These are phyloP conservation scores for Paratrypauchen microcephalus DNA, from an alignment of 2,797 vertebrate genomes.

Conservation along the genomic window DNA sequence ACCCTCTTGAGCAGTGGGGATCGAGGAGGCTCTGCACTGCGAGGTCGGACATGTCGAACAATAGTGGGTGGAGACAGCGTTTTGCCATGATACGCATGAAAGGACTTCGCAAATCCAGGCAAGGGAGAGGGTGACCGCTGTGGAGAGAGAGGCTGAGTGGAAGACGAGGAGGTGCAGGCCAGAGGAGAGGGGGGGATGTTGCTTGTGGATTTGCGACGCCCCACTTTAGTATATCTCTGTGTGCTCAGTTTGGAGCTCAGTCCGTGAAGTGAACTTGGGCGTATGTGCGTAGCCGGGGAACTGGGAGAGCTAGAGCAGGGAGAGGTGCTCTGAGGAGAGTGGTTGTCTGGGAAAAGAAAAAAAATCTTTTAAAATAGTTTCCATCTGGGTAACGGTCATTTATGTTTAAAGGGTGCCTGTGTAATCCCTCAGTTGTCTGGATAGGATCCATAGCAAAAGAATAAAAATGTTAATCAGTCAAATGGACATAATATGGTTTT, in stretches of 20 bases:
- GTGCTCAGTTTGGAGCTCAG: slow-evolving; percentile 88
- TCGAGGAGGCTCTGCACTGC: slow-evolving; percentile 78
- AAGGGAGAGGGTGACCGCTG: slow-evolving; percentile 88
- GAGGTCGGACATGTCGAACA: slow-evolving; percentile 82
- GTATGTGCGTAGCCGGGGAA: slow-evolving; percentile 88
- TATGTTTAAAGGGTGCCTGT: too few relatives aligned
- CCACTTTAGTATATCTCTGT: slow-evolving; percentile 86
- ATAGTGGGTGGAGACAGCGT: slow-evolving; percentile 88
- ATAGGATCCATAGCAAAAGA: too few relatives aligned
- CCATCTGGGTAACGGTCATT: too few relatives aligned
- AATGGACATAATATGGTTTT: too few relatives aligned
- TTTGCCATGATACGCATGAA: slow-evolving; percentile 84
- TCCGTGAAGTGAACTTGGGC: slow-evolving; percentile 93
- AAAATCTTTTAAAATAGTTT: not conserved
- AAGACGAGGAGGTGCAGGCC: slow-evolving; percentile 87
- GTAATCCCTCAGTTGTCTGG: too few relatives aligned
- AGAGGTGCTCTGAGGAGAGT: slow-evolving; percentile 88
- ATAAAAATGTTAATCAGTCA: too few relatives aligned
- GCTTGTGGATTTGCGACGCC: slow-evolving; percentile 95
- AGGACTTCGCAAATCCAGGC: slow-evolving; percentile 80
- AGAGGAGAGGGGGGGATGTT: slow-evolving; percentile 92
- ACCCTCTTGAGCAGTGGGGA: slow-evolving; percentile 90
- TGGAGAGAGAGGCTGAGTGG: slow-evolving; percentile 85
- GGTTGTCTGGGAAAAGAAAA: slow-evolving; percentile 74
- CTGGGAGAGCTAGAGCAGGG: slow-evolving; percentile 92